Base-by-base conservation (phyloP, 1,140 invertebrate genomes). In the Venturia canescens region DNA sequence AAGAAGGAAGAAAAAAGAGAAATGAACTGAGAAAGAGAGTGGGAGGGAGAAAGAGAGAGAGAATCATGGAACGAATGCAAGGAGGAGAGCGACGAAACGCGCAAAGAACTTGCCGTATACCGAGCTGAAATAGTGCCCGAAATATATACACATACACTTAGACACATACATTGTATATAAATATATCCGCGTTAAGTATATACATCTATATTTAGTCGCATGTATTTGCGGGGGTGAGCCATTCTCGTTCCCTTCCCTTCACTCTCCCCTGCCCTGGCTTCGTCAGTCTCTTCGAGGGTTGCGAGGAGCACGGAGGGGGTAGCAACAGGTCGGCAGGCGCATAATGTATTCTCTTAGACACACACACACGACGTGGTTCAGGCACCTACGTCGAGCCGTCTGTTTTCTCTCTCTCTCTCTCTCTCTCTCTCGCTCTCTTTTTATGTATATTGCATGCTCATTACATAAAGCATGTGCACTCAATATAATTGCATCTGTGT, bases 271-370 rank as follows among this genome's bases (percentile, higher is more conserved):
- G 13, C 27, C 74, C 16, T 18, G 53, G 23, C 74, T 31, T 34
- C 27, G n/a, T 48, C 70, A 74, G 48, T 11, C 48, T 74, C 71
- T 48, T 23, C 38, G 53, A 63, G 74, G 82, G 79, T 77, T 82
- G 82, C 79, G 72, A 82, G 77, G 44, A 27, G 60, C 60, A 77
- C 74, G 77, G 85, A 81, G 83, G 88, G 87, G 87, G 84, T 89
- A 88, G 89, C 89, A 90, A 90, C 89, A 90, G 89, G 89, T 90
- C 89, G 87, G 83, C 80, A 83, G 84, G 88, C 83, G 87, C 74
- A 76, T 88, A 89, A 89, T 87, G 83, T 86, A 87, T 83, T 87
- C 26, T 87, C 86, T 87, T 87, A 89, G 83, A 81, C 86, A 83
- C 84, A 87, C 83, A 78, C 34, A 81, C 79, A 66, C 53, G 26